These are phyloP conservation scores for Rhamnusium bicolor DNA, from an alignment of 2,888 invertebrate genomes.

Conservation along the genomic window DNA sequence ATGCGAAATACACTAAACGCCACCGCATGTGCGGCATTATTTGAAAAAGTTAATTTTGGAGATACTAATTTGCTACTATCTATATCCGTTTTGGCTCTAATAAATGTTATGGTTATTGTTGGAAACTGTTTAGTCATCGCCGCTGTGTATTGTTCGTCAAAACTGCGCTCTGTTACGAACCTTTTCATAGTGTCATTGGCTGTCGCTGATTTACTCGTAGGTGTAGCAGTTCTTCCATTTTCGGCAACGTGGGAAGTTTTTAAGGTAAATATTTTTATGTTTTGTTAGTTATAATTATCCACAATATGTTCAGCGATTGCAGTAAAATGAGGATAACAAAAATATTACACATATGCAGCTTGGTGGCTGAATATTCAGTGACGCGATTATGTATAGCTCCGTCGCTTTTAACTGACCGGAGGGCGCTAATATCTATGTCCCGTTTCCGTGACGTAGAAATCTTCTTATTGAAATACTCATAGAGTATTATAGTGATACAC, in stretches of 20 bases:
- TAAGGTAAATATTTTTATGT: conserved; percentile 76
- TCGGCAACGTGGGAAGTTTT: conserved; percentile 95
- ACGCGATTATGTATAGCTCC: too few relatives aligned
- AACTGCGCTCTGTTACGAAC: conserved; percentile 95
- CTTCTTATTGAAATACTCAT: too few relatives aligned
- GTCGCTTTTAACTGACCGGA: too few relatives aligned
- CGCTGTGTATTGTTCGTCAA: conserved; percentile 92
- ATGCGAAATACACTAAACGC: conserved; percentile 86
- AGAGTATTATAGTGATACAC: too few relatives aligned
- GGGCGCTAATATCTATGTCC: too few relatives aligned
- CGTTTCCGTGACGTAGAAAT: too few relatives aligned
- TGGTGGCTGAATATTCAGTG: too few relatives aligned
- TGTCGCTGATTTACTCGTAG: conserved; percentile 96
- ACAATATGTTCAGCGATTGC: too few relatives aligned
- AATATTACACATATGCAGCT: too few relatives aligned
- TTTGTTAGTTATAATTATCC: not conserved
- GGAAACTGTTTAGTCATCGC: conserved; percentile 95
- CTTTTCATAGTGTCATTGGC: conserved; percentile 97
- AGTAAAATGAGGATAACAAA: too few relatives aligned
- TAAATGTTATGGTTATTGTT: conserved; percentile 90
- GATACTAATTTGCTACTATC: conserved; percentile 84
- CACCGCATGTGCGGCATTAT: conserved; percentile 85
- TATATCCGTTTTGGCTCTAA: conserved; percentile 84
- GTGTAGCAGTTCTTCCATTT: conserved; percentile 95
- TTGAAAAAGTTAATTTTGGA: conserved; percentile 87